Conservation (phyloP, 2,113 vertebrate species). For the Esox niger region DNA sequence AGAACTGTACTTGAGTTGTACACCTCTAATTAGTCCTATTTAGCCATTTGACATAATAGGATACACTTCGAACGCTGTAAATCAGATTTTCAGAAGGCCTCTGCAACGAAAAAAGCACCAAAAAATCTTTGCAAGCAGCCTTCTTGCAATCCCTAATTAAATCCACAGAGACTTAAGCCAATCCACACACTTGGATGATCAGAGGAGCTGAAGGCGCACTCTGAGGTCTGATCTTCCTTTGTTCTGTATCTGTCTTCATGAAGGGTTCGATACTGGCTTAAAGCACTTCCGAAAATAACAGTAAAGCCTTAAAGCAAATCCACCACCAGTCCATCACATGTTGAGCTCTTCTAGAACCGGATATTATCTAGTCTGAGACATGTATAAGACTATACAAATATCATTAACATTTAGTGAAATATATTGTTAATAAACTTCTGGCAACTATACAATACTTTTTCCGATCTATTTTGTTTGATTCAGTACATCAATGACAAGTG, state of each 20-base stretch:
- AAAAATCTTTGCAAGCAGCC: not conserved
- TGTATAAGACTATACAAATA: no score
- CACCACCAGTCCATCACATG: not conserved
- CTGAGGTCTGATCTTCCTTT: slow-evolving; percentile 36
- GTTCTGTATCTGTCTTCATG: slow-evolving; percentile 32
- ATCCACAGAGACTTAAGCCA: slow-evolving; percentile 47
- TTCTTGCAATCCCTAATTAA: slow-evolving; percentile 45
- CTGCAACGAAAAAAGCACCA: not conserved
- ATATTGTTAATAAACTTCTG: no score
- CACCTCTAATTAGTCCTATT: no score
- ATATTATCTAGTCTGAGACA: no score
- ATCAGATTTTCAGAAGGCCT: no score
- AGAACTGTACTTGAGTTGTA: slow-evolving; percentile 1
- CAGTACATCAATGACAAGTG: no score
- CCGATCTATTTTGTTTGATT: no score
- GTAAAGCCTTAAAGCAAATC: not conserved
- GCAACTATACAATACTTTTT: no score
- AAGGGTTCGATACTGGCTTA: slow-evolving; percentile 22
- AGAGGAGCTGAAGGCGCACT: slow-evolving; percentile 32
- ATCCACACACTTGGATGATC: slow-evolving; percentile 51
- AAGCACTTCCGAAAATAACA: slow-evolving; percentile 3
- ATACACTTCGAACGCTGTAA: no score
- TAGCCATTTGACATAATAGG: no score
- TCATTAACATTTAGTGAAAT: no score
- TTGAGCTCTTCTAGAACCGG: not conserved